phyloP scores from a whole-genome alignment of 1,140 invertebrate species.

The Aphelenchoides fujianensis region DNA sequence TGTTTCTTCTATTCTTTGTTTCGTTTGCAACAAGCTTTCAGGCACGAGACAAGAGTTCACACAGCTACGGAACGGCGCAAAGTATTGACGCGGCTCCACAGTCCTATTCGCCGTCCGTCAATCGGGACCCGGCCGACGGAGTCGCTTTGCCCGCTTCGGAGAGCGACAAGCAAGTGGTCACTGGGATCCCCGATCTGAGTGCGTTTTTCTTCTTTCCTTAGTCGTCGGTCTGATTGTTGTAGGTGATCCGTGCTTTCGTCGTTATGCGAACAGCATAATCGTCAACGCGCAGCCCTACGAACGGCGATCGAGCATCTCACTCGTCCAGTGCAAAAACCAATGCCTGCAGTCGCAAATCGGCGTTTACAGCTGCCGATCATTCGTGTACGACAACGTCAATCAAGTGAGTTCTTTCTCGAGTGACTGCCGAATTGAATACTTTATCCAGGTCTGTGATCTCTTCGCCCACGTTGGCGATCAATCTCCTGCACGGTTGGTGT shows the following conservation, averaged over 20 bases:
- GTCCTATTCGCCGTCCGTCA: background rate
- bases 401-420: slow-evolving; percentile 55
- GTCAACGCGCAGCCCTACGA: slow-evolving; percentile 62
- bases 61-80: background rate
- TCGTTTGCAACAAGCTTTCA: no score
- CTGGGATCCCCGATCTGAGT: slow-evolving; percentile 55
- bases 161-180: slow-evolving; percentile 47
- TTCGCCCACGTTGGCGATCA: slow-evolving; percentile 60
- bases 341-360: slow-evolving; percentile 57
- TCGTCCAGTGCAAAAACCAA: slow-evolving; percentile 57
- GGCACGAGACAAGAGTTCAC: background rate
- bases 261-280: slow-evolving; percentile 57
- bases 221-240: background rate
- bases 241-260: slow-evolving; percentile 61
- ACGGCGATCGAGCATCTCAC: slow-evolving; percentile 55
- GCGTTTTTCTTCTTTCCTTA: slow-evolving; percentile 25
- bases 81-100: background rate
- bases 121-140: slow-evolving; percentile 19
- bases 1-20: no score
- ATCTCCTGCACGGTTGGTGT: slow-evolving; percentile 46
- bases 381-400: slow-evolving; percentile 62
- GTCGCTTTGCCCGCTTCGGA: slow-evolving; percentile 1
- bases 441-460: slow-evolving; percentile 60
- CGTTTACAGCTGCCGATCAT: slow-evolving; percentile 58
- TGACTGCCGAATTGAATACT: slow-evolving; percentile 8